Conservation (phyloP, 2,797 vertebrate genomes). For the Merluccius polli region DNA sequence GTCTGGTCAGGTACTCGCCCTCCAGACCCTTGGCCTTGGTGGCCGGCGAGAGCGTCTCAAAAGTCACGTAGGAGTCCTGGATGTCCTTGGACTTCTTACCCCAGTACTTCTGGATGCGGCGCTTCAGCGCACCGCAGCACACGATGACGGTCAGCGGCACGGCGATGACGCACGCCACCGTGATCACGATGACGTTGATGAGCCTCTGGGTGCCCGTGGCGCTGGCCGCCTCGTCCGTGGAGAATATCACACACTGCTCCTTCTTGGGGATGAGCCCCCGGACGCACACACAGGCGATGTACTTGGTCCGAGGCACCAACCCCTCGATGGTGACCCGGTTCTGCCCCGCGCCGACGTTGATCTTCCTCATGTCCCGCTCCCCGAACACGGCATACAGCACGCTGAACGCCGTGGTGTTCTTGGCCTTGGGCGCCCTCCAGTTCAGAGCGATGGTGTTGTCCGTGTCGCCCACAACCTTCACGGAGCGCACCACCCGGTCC, state of each 20-base stretch:
- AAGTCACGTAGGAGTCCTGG: constrained; percentile 85
- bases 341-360: constrained; percentile 83
- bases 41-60: constrained; percentile 83
- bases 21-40: constrained; percentile 78
- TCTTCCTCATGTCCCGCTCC: constrained; percentile 85
- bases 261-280: constrained; percentile 87
- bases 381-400: constrained; percentile 91
- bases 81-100: constrained; percentile 79
- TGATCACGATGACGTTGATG: constrained; percentile 95
- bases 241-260: constrained; percentile 96
- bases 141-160: constrained; percentile 92
- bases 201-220: constrained; percentile 91
- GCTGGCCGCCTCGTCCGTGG: constrained; percentile 87
- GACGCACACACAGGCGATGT: constrained; percentile 90
- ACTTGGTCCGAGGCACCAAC: constrained; percentile 90
- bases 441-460: constrained; percentile 88
- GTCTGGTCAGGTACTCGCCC: constrained; percentile 79
- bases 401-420: constrained; percentile 84
- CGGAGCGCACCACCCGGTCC: constrained; percentile 78
- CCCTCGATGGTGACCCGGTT: constrained; percentile 84
- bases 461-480: constrained; percentile 91
- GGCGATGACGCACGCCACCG: constrained; percentile 88
- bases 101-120: constrained; percentile 85
- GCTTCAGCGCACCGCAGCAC: constrained; percentile 87
- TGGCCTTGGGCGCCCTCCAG: constrained; percentile 87